Evolutionary conservation across 2,888 invertebrate species (phyloP).

Genomic region (Lutraria lutraria): DNA sequence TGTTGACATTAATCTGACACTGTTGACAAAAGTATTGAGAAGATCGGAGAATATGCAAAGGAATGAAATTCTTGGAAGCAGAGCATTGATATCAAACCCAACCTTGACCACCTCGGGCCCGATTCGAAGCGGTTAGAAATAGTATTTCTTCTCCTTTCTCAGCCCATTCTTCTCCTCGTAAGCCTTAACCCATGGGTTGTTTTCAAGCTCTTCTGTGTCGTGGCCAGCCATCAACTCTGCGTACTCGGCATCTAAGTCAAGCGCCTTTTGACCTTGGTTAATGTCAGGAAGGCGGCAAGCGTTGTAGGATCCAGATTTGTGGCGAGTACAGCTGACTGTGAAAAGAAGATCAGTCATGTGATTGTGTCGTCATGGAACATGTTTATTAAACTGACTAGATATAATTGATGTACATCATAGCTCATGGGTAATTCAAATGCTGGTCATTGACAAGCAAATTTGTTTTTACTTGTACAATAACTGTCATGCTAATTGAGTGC

Average conservation of each 20-base stretch:
- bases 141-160: not conserved
- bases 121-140: not conserved
- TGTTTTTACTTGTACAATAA: not conserved
- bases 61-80: not conserved
- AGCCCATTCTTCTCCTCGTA: not conserved
- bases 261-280: not conserved
- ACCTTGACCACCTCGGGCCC: not conserved
- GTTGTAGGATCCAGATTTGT: not conserved
- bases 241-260: constrained; percentile 1
- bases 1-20: not conserved
- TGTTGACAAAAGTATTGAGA: not conserved
- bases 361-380: not conserved
- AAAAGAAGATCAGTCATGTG: not conserved
- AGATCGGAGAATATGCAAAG: not conserved
- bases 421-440: not conserved
- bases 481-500: too few relatives aligned
- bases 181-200: not conserved
- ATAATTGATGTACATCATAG: not conserved
- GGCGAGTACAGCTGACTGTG: not conserved
- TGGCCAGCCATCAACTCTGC: constrained; percentile 8
- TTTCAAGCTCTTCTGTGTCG: not conserved
- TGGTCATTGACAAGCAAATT: not conserved
- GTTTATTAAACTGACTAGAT: not conserved
- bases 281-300: not conserved
- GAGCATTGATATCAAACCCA: not conserved